Base-by-base conservation (phyloP, 2,797 vertebrate genomes). In the Alcedo atthis region DNA sequence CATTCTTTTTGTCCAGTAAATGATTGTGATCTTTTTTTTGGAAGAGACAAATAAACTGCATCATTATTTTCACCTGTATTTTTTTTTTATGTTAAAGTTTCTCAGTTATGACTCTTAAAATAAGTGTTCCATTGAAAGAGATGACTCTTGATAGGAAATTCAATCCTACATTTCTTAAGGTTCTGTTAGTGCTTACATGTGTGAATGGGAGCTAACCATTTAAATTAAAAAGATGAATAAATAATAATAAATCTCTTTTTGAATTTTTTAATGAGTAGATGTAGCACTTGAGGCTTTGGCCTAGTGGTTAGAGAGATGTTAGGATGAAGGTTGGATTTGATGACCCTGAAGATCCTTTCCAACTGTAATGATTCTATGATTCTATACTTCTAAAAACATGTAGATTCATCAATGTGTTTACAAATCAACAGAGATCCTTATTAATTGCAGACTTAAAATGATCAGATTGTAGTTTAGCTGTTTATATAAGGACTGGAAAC, bases 361-460 rank as follows among this genome's bases (percentile, higher is more conserved):
- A 15, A 40, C 37, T 6, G 37, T 40, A 40, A 40, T 40, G 37
- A 40, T 40, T 40, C 37, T 40, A 40, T 40, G 37, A 40, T 40
- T 40, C 37, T 40, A 15, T 61, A n/a, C n/a, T 51, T 76, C 35
- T 10, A 0, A 43, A 9, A 64, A 19, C 5, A 0, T 25, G 40
- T 35, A 53, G 45, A 85, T 83, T 21, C 59, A 7, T 35, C 40
- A 53, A 18, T 28, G 9, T 48, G 13, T 49, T 67, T 40, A 6
- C 2, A 0, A 26, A 59, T 87, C 74, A 59, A 11, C 16, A 78
- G 86, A 88, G 77, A 49, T 48, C 57, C 49, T 87, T 81, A 82
- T 71, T 81, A 92, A 25, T 46, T 73, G 54, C 24, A 57, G 81
- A 76, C 89, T 85, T 89, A 14, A 73, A 90, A 87, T 87, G 33